Base-by-base conservation (phyloP, 2,113 vertebrate species). In the Nesoenas mayeri region DNA sequence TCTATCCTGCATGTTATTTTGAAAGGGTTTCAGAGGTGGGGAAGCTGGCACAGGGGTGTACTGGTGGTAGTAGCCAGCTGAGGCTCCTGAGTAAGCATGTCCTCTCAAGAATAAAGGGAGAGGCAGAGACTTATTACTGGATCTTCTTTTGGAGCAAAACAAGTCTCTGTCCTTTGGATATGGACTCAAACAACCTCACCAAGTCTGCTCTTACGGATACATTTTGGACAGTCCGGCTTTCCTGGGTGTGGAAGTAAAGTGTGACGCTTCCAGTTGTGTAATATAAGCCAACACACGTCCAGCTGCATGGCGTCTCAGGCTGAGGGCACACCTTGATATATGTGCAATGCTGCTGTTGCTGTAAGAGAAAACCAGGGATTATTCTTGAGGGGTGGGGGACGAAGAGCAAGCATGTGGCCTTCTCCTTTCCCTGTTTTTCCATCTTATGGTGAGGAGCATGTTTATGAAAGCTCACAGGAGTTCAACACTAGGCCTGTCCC, bases 141-240 rank as follows among this genome's bases (percentile, higher is more conserved):
- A 29, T 53, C 22, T 53, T 64, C 24, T 64, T 50, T 11, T 31
- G 42, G 40, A 51, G 28, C 6, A 20, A 62, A 74, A 44, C n/a
- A 14, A 29, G 19, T 29, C 9, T 26, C 18, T 40, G 7, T 44
- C 11, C 40, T 61, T 72, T 50, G 60, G 40, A 7, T 36, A n/a
- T 36, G 24, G 38, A 60, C 16, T 9, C 51, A 51, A 69, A 48
- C 16, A 24, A 5, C n/a, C 58, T 51, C 42, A 70, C 12, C 16
- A 14, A 20, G 1, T 16, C 5, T 24, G 6, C n/a, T 64, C 12
- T 31, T 58, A 4, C 0, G 14, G 70, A 15, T 2, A 10, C 14
- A 22, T 83, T 48, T 31, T 71, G 80, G 70, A 26, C 40, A 85
- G n/a, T 57, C 10, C n/a, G 44, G 22, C 38, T 36, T 83, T 57